These are phyloP conservation scores for Odontamblyopus lacepedii DNA, from an alignment of 2,797 vertebrate genomes.

Conservation along the genomic window DNA sequence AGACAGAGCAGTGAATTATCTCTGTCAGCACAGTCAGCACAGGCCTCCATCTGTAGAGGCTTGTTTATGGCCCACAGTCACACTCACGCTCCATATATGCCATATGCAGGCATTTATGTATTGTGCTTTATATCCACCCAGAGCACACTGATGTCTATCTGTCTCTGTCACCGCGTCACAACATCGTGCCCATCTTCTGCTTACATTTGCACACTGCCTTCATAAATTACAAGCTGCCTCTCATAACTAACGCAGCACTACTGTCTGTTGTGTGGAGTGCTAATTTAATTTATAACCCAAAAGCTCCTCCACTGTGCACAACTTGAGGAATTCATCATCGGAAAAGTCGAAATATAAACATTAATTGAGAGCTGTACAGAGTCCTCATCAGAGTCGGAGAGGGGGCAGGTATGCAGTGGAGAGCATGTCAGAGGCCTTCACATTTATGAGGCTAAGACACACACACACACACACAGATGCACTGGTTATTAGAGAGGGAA, in stretches of 20 bases:
- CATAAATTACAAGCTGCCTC: constrained; percentile 27
- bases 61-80: constrained; percentile 13
- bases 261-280: constrained; percentile 9
- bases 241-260: constrained; percentile 12
- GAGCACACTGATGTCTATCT: constrained; percentile 14
- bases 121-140: constrained; percentile 13
- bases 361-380: constrained; percentile 15
- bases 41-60: constrained; percentile 14
- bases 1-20: constrained; percentile 14
- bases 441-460: neutral
- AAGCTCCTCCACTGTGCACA: neutral
- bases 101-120: constrained; percentile 15
- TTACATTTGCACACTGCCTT: constrained; percentile 13
- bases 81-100: constrained; percentile 13
- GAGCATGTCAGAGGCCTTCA: neutral
- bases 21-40: constrained; percentile 12
- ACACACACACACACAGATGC: neutral
- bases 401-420: neutral
- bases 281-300: constrained; percentile 6
- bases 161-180: constrained; percentile 26
- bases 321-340: constrained; percentile 2
- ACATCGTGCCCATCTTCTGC: constrained; percentile 12
- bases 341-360: constrained; percentile 15
- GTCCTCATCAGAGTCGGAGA: neutral
- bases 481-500: constrained; percentile 1